These are phyloP conservation scores for Chiroxiphia lanceolata DNA, from an alignment of 2,797 vertebrate genomes.

Conservation along the genomic window DNA sequence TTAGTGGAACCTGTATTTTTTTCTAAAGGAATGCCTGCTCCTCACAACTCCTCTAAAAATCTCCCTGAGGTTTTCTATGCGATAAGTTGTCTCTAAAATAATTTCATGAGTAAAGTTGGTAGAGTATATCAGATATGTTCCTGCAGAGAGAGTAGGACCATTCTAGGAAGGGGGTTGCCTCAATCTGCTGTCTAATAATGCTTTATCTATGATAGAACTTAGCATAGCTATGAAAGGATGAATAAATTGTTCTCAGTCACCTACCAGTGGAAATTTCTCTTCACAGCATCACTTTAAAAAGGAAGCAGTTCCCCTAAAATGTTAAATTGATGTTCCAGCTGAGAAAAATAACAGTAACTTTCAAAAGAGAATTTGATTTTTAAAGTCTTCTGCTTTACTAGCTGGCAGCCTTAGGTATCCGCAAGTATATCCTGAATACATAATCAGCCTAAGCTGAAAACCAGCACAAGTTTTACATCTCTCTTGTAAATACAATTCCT, in stretches of 20 bases:
- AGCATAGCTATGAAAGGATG: neutral
- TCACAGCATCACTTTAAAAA: slow-evolving; percentile 37
- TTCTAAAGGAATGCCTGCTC: neutral
- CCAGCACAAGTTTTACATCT: neutral
- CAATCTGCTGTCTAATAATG: neutral
- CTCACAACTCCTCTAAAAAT: neutral
- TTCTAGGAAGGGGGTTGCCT: neutral
- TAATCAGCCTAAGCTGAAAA: slow-evolving; percentile 29
- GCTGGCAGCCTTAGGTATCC: slow-evolving; percentile 39
- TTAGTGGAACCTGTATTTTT: neutral
- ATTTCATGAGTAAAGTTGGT: neutral
- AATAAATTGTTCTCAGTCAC: slow-evolving; percentile 33
- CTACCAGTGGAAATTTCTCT: slow-evolving; percentile 19
- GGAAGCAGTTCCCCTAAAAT: slow-evolving; percentile 25
- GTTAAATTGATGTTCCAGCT: slow-evolving; percentile 55
- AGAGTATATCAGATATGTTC: neutral
- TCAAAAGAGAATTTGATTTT: slow-evolving; percentile 30
- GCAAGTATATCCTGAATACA: slow-evolving; percentile 60
- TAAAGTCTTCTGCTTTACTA: slow-evolving; percentile 50
- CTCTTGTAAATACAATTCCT: slow-evolving; percentile 21
- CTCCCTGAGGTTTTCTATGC: neutral
- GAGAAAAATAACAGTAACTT: slow-evolving; percentile 61
- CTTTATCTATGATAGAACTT: neutral
- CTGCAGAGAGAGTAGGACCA: neutral
- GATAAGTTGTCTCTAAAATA: neutral